Evolutionary conservation across 2,113 vertebrate species (phyloP), one percentile per base, ranked within the genome.

Genomic region (Phrynosoma platyrhinos): DNA sequence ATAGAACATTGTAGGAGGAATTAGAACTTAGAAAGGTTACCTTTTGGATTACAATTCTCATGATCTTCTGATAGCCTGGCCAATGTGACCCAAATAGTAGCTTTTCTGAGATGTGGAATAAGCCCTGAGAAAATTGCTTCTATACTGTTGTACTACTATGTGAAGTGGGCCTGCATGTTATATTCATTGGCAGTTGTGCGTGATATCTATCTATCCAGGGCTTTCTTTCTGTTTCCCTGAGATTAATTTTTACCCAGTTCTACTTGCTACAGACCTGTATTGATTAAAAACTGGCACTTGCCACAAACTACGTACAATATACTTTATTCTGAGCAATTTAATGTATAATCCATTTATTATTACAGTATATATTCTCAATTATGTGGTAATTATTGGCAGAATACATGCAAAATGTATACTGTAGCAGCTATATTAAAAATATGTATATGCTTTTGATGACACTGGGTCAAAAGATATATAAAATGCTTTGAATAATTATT

Each of bases 401-500:
- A 32, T 5, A 87, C 14, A 21, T 53, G 42, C 77, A 36, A 55
- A 71, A 80, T 58, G 18, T 55, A 80, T 72, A 55, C 52, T 79
- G 71, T 58, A 58, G 52, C 21, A 53, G 25, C 66, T 30, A 89
- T 88, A 78, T 72, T 5, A 69, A 71, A 71, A 71, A 4, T 27
- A 71, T 68, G 18, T 69, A 23, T 71, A 71, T 1, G 10, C n/a
- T 55, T 87, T 91, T 82, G 30, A 27, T 89, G 80, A 27, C 72
- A 83, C 88, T 88, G 87, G 12, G 27, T 3, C 36, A 76, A n/a
- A 30, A 81, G 16, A 58, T 32, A 91, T 12, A 89, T 72, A 42
- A 87, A 91, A 86, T 23, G 25, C 93, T 89, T 86, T 1, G 76
- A 20, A 30, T 72, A 84, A 83, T 82, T 89, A 92, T 77, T 83